phyloP scores from a whole-genome alignment of 2,888 invertebrate species.

The Drosophila dives region DNA sequence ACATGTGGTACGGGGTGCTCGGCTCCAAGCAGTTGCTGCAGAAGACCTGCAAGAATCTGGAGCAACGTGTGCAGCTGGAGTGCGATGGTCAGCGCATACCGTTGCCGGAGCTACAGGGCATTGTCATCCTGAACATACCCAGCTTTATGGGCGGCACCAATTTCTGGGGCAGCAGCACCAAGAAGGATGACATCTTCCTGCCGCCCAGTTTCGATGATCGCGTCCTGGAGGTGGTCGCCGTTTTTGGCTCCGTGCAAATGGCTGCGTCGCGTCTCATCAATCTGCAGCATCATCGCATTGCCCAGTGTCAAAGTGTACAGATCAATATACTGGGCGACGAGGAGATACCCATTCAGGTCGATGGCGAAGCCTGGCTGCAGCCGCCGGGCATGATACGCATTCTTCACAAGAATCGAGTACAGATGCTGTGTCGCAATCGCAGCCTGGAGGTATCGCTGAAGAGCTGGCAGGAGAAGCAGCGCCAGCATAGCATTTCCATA shows the following conservation, averaged over 20 bases:
- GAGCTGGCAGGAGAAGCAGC: conserved; percentile 94
- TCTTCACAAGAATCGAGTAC: conserved; percentile 98
- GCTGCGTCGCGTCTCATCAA: conserved; percentile 97
- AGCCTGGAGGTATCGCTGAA: conserved; percentile 95
- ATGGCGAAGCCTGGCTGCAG: conserved; percentile 99
- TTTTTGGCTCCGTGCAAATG: conserved; percentile 99
- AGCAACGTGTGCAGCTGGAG: conserved; percentile 96
- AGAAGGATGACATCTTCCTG: conserved; percentile 95
- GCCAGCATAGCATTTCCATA: conserved; percentile 86
- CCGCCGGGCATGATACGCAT: conserved; percentile 98
- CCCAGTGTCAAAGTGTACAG: conserved; percentile 97
- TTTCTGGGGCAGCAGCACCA: conserved; percentile 98
- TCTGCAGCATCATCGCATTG: conserved; percentile 98
- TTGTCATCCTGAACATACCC: conserved; percentile 98
- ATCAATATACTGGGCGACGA: conserved; percentile 97
- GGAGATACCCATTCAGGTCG: conserved; percentile 97
- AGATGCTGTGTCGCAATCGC: conserved; percentile 97
- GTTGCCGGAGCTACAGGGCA: conserved; percentile 97
- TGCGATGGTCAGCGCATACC: conserved; percentile 98
- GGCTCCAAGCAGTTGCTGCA: conserved; percentile 92
- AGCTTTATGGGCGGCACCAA: conserved; percentile 99
- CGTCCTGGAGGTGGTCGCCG: conserved; percentile 98
- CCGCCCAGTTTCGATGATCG: conserved; percentile 98
- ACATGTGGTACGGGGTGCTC: conserved; percentile 96
- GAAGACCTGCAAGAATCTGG: conserved; percentile 97